phyloP scores from a whole-genome alignment of 2,888 invertebrate species.

The Drosophila subquinaria region DNA sequence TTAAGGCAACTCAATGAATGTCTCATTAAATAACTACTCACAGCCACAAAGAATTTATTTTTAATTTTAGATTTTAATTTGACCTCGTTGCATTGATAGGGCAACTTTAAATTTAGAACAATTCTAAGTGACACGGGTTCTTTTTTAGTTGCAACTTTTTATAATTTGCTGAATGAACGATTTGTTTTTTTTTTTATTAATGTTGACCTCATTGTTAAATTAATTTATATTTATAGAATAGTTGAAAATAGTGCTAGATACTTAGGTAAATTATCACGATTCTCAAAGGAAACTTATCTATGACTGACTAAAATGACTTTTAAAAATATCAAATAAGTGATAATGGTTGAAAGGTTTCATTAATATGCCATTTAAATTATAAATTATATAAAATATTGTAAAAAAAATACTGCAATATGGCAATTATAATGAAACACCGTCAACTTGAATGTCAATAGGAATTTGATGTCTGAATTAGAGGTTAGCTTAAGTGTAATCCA shows the following conservation, averaged over 20 bases:
- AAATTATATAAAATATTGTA: not conserved
- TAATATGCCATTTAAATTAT: too few species aligned
- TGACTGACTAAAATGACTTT: too few species aligned
- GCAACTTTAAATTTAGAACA: not conserved
- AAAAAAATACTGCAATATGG: not conserved
- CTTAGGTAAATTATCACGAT: too few species aligned
- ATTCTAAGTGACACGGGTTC: not conserved
- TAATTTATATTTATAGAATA: too few species aligned
- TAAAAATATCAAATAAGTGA: too few species aligned
- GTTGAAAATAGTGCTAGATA: too few species aligned
- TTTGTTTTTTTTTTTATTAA: not conserved
- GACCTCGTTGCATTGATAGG: not conserved
- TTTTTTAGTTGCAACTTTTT: not conserved
- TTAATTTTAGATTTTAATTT: not conserved
- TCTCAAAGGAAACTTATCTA: too few species aligned
- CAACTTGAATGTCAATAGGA: conserved; percentile 34
- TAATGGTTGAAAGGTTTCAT: too few species aligned
- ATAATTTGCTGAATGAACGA: not conserved
- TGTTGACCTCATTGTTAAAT: not conserved
- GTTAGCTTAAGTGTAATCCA: conserved; percentile 10
- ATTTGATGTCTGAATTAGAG: conserved; percentile 27
- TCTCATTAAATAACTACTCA: not conserved
- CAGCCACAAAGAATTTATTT: not conserved
- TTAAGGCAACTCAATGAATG: not conserved
- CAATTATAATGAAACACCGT: conserved; percentile 2